phyloP scores from a whole-genome alignment of 2,797 vertebrate species.

The Xerus rutilus region DNA sequence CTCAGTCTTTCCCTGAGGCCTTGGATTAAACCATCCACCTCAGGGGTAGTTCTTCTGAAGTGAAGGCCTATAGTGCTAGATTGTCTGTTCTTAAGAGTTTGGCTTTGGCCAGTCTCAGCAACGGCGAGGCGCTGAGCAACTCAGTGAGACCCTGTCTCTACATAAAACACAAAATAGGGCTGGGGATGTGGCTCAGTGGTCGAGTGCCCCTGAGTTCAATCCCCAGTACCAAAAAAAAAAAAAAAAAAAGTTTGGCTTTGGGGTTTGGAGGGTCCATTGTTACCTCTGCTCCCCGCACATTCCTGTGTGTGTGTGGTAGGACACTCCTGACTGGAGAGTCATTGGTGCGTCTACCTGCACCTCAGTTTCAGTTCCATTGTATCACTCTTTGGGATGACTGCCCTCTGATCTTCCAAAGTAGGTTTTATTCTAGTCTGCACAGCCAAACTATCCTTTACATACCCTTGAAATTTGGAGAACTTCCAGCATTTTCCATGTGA shows the following conservation, averaged over 20 bases:
- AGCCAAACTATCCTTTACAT: not conserved
- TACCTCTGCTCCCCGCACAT: not conserved
- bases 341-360: not conserved
- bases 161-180: too few species aligned
- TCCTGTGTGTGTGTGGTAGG: not conserved
- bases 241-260: not conserved
- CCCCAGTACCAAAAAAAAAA: too few species aligned
- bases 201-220: too few species aligned
- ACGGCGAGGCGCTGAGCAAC: too few species aligned
- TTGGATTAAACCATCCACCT: not conserved
- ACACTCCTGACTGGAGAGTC: not conserved
- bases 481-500: constrained; percentile 31
- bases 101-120: not conserved
- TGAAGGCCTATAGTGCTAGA: not conserved
- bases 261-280: not conserved
- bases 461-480: constrained; percentile 47
- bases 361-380: constrained; percentile 1
- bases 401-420: not conserved
- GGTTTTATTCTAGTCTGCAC: constrained; percentile 24
- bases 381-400: not conserved
- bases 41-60: not conserved
- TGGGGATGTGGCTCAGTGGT: too few species aligned
- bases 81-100: not conserved
- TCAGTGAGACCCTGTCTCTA: too few species aligned
- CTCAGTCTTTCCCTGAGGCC: not conserved